phyloP scores from a whole-genome alignment of 1,140 invertebrate genomes.

The Pseudachorutes palmiensis region DNA sequence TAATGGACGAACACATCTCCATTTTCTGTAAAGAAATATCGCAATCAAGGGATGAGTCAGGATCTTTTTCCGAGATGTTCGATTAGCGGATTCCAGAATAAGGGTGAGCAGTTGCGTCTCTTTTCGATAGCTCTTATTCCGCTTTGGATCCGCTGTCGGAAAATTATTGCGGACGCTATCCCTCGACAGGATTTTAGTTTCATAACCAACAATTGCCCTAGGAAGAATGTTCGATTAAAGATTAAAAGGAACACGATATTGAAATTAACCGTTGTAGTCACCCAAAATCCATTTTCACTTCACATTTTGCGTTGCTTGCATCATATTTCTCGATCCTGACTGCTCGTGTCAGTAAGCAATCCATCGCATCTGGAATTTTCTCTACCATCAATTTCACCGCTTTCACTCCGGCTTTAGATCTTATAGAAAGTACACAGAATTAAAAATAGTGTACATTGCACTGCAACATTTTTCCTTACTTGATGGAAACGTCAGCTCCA shows the following conservation, averaged over 20 bases:
- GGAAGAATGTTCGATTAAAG: background rate
- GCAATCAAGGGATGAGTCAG: slow-evolving; percentile 71
- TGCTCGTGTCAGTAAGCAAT: slow-evolving; percentile 52
- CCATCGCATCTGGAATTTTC: slow-evolving; percentile 62
- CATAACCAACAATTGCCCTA: slow-evolving; percentile 36
- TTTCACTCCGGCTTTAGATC: slow-evolving; percentile 68
- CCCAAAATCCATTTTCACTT: slow-evolving; percentile 64
- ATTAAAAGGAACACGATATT: background rate
- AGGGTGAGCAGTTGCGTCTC: slow-evolving; percentile 35
- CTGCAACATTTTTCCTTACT: slow-evolving; percentile 24
- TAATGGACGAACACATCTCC: slow-evolving; percentile 70
- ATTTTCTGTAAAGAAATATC: slow-evolving; percentile 71
- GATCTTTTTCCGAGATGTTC: slow-evolving; percentile 42
- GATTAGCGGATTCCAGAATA: slow-evolving; percentile 32
- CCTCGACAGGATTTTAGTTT: background rate
- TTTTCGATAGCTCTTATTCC: slow-evolving; percentile 25
- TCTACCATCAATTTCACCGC: slow-evolving; percentile 70
- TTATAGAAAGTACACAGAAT: slow-evolving; percentile 3
- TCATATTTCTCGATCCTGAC: slow-evolving; percentile 58
- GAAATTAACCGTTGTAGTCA: background rate
- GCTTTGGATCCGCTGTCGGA: background rate
- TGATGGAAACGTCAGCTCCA: slow-evolving; percentile 36
- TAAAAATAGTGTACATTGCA: background rate
- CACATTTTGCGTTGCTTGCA: slow-evolving; percentile 68
- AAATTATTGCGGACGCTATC: background rate